Base-by-base conservation (phyloP, 2,113 vertebrate genomes). In the Cyanoramphus novaezelandiae region DNA sequence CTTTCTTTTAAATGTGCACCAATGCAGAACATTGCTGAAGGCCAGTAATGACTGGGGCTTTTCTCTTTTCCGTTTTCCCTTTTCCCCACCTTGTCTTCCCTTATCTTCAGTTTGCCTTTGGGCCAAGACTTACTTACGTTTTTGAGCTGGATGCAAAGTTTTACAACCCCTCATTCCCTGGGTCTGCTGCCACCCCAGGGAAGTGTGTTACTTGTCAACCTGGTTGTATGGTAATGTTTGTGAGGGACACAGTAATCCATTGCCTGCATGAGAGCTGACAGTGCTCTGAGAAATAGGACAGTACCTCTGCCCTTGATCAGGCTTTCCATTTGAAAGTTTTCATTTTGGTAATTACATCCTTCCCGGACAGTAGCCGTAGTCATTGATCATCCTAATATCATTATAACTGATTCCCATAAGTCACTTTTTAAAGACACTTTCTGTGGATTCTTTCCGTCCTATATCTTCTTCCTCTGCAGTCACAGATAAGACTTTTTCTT, bases 271-370 rank as follows among this genome's bases (percentile, higher is more conserved):
- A 82, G 82, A 96, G 50, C 87, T 96, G 92, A 85, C 96, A 95
- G 87, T 68, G 46, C 72, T 90, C 27, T 39, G 78, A 96, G 92
- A 98, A 96, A 91, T 96, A 88, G 79, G 78, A 72, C 76, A 82
- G 46, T 59, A 72, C 93, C 86, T 95, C 92, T 96, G 95, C 91
- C 87, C 93, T 97, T 97, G 74, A 84, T 93, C 89, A 92, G 82
- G 52, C 46, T 83, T 93, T 47, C 74, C 83, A 88, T 95, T 93
- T 87, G 71, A 75, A 97, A 96, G 82, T 93, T 96, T 97, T 95
- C 92, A 95, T 95, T 96, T 91, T 96, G 88, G 89, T 97, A 92
- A 96, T 98, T 94, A 90, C 89, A 95, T 96, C 97, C 95, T 96
- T 86, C 92, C 78, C 70, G 79, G 92, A 94, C 79, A 82, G 77